phyloP scores from a whole-genome alignment of 2,888 invertebrate genomes.

The Adela reaumurella region DNA sequence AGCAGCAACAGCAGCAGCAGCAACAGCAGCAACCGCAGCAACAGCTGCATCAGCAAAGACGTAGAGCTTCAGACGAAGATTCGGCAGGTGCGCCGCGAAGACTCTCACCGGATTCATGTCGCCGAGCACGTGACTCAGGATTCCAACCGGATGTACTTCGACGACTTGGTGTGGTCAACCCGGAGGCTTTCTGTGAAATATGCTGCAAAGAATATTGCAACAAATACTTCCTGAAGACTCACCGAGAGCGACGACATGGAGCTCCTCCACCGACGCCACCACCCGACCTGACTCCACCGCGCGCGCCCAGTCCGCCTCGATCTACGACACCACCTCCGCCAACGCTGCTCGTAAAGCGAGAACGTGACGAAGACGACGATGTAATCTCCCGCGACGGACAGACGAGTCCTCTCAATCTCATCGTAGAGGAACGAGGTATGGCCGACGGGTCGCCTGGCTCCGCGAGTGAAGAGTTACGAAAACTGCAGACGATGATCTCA shows the following conservation, averaged over 20 bases:
- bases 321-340: slow-evolving; percentile 31
- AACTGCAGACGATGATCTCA: slow-evolving; percentile 86
- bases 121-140: slow-evolving; percentile 66
- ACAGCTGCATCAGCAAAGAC: slow-evolving; percentile 47
- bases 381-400: slow-evolving; percentile 57
- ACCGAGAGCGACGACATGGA: slow-evolving; percentile 92
- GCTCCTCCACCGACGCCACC: slow-evolving; percentile 52
- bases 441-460: slow-evolving; percentile 52
- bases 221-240: slow-evolving; percentile 87
- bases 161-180: slow-evolving; percentile 76
- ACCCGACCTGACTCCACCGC: slow-evolving; percentile 46
- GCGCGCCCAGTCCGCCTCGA: slow-evolving; percentile 31
- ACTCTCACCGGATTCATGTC: slow-evolving; percentile 57
- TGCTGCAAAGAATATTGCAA: slow-evolving; percentile 93
- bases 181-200: slow-evolving; percentile 90
- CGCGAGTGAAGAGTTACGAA: slow-evolving; percentile 82
- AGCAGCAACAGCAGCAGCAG: slow-evolving; percentile 54
- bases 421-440: slow-evolving; percentile 62
- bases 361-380: slow-evolving; percentile 40
- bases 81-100: slow-evolving; percentile 54
- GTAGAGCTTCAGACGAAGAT: slow-evolving; percentile 42
- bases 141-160: slow-evolving; percentile 71
- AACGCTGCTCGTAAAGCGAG: slow-evolving; percentile 52
- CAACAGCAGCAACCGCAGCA: slow-evolving; percentile 43
- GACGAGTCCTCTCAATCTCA: slow-evolving; percentile 75